Evolutionary conservation across 2,113 vertebrate genomes (phyloP).

Genomic region (Dicaeum eximium): DNA sequence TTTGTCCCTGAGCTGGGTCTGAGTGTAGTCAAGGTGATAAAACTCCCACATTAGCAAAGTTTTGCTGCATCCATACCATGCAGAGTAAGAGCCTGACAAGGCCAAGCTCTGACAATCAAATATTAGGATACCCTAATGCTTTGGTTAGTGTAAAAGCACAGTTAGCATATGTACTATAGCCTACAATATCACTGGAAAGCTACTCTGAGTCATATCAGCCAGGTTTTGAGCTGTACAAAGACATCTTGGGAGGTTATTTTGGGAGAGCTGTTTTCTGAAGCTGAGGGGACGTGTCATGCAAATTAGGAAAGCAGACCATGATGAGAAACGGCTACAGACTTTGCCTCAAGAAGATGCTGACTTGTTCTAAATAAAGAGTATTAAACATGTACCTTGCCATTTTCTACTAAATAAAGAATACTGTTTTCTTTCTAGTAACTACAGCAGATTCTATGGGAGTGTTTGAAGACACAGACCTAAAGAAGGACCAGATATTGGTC

Average conservation of each 20-base stretch:
- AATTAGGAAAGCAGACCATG: not conserved
- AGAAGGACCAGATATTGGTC: not conserved
- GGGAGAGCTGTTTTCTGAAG: not conserved
- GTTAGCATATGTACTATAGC: not conserved
- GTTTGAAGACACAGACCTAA: not conserved
- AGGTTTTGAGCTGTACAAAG: not conserved
- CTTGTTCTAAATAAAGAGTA: not conserved
- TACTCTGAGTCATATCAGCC: not conserved
- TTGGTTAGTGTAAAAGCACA: not conserved
- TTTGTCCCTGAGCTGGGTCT: not conserved
- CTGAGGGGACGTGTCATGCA: not conserved
- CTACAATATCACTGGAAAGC: not conserved
- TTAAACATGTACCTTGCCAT: not conserved
- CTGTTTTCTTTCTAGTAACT: not conserved
- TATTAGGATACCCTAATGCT: not conserved
- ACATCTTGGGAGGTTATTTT: not conserved
- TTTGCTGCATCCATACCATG: rapidly evolving
- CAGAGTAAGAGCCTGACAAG: not conserved
- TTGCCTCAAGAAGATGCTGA: not conserved
- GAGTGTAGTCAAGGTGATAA: not conserved
- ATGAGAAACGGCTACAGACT: not conserved
- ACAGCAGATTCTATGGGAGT: not conserved
- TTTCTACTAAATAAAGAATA: not conserved
- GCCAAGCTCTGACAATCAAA: not conserved
- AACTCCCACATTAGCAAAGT: not conserved